Evolutionary conservation across 2,888 invertebrate genomes (phyloP), one percentile per base, ranked within the genome.

Genomic region (Erannis defoliaria): DNA sequence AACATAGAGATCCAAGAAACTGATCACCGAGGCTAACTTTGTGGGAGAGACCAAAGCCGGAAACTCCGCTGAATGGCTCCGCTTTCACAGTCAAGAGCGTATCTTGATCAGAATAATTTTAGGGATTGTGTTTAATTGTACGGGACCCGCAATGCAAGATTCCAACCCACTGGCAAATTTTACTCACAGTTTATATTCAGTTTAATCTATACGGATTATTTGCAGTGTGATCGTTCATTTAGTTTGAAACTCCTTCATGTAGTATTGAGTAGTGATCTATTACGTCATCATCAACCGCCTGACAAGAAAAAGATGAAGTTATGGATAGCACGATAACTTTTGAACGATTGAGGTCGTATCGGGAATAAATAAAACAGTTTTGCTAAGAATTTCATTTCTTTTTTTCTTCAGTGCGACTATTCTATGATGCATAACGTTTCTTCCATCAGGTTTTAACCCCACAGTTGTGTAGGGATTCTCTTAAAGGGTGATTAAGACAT

Each of bases 281-380:
- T 55, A 61, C 26, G 12, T 50, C 45, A 58, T 46, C 31, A 49
- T 49, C 48, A 23, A 43, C 29, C 29, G 19, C 26, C 33, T 54
- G 60, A 49, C 49, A 43, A 35, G 18, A 29, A 50, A 26, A 60
- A 61, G 35, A 1, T 16, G 49, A 42, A 49, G 60, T 37, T 49
- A 50, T 18, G 33, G 59, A 54, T 42, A 43, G 45, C 43, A 37
- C 48, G 50, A 61, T 55, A 37, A 60, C 54, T 55, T 50, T 45
- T 61, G 38, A 61, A 23, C 21, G 60, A 49, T 60, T 31, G 55
- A 12, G 49, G 49, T 53, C 43, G 26, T 42, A 43, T 37, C 37
- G 29, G 33, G 26, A 21, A 43, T 29, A 60, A 37, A 37, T 42
- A 37, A 23, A 21, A 21, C 12, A 12, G 21, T 21, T 40, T 12